These are phyloP conservation scores for Lates japonicus DNA, from an alignment of 2,797 vertebrate species.

Conservation along the genomic window DNA sequence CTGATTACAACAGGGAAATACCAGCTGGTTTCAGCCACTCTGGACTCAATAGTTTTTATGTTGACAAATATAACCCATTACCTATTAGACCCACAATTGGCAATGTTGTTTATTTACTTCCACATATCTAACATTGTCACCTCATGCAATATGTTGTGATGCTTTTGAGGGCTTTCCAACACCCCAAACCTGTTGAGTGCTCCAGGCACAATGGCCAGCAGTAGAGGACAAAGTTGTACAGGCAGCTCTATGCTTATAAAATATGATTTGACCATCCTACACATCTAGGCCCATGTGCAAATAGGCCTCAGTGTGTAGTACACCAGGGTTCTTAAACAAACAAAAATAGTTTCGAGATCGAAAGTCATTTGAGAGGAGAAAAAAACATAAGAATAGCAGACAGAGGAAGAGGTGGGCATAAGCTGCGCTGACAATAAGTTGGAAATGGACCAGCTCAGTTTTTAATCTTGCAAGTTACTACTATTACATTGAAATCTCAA, in stretches of 20 bases:
- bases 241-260: background rate
- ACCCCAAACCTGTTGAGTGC: background rate
- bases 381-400: background rate
- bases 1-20: conserved; percentile 11
- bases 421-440: background rate
- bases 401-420: background rate
- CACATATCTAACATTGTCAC: too few relatives aligned
- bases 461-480: too few relatives aligned
- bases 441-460: too few relatives aligned
- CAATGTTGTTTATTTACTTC: too few relatives aligned
- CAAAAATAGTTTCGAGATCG: too few relatives aligned
- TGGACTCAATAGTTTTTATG: background rate
- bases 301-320: background rate
- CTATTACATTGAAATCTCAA: too few relatives aligned
- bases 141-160: too few relatives aligned
- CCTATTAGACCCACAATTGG: too few relatives aligned
- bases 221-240: too few relatives aligned
- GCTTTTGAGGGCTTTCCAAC: too few relatives aligned
- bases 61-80: too few relatives aligned
- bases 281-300: background rate
- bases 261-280: background rate
- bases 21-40: conserved; percentile 1
- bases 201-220: background rate
- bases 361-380: background rate
- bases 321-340: too few relatives aligned